These are phyloP conservation scores for Cinclus mexicanus DNA, from an alignment of 2,113 vertebrate genomes.

Conservation along the genomic window DNA sequence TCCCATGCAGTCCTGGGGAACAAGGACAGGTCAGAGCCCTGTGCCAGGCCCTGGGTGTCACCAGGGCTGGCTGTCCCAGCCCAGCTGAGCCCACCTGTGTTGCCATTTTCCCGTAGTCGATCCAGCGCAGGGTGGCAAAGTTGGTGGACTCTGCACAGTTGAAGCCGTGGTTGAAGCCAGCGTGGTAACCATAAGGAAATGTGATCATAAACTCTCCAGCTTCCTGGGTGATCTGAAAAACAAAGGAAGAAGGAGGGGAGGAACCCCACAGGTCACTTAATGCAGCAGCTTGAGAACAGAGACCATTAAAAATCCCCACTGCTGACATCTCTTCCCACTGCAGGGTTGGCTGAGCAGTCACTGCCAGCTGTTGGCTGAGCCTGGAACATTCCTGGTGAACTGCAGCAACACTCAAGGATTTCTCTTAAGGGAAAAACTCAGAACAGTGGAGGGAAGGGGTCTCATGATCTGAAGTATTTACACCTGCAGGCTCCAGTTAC, in stretches of 20 bases:
- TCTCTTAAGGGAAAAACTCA: background rate
- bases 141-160: constrained; percentile 98
- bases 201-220: constrained; percentile 98
- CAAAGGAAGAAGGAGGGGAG: background rate
- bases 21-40: fast-evolving
- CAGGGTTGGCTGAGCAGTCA: background rate
- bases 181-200: constrained; percentile 95
- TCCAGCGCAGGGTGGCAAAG: constrained; percentile 95
- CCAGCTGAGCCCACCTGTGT: constrained; percentile 79
- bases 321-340: background rate
- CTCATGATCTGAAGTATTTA: background rate
- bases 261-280: background rate
- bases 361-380: background rate
- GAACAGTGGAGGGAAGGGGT: background rate
- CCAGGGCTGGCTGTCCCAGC: no score
- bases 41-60: no score
- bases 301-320: background rate
- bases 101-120: constrained; percentile 97
- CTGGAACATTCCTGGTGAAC: background rate
- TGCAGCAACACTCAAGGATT: background rate
- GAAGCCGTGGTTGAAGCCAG: constrained; percentile 98
- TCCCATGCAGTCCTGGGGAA: background rate
- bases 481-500: background rate
- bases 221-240: constrained; percentile 90
- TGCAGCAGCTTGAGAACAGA: background rate